phyloP scores from a whole-genome alignment of 2,888 invertebrate species.

The Geophilus truncorum region DNA sequence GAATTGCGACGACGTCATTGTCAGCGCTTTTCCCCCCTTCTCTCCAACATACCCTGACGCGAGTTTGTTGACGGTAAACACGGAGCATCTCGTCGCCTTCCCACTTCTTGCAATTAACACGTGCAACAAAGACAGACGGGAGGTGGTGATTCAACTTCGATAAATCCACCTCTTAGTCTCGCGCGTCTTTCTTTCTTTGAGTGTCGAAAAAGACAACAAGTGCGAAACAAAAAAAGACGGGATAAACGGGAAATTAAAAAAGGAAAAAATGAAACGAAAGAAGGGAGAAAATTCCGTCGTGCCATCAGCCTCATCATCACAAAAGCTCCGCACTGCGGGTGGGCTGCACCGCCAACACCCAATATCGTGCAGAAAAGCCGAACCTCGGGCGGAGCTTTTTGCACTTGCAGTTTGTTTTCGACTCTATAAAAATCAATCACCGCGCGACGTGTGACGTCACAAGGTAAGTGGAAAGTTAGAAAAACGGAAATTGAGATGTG shows the following conservation, averaged over 20 bases:
- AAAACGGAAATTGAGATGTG: not conserved
- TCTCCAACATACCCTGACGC: not conserved
- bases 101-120: not conserved
- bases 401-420: not conserved
- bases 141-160: not conserved
- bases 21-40: not conserved
- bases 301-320: not conserved
- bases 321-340: not conserved
- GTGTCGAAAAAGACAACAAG: no score
- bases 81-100: not conserved
- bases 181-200: not conserved
- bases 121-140: not conserved
- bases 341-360: not conserved
- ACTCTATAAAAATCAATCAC: not conserved
- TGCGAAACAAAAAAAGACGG: not conserved
- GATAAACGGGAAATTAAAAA: not conserved
- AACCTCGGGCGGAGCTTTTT: not conserved
- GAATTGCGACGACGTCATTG: not conserved
- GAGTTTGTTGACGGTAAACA: not conserved
- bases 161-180: not conserved
- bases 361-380: not conserved
- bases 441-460: not conserved
- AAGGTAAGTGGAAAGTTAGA: not conserved
- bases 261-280: not conserved
- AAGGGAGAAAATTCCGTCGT: not conserved